phyloP scores from a whole-genome alignment of 2,888 invertebrate genomes.

The Steinernema carpocapsae region DNA sequence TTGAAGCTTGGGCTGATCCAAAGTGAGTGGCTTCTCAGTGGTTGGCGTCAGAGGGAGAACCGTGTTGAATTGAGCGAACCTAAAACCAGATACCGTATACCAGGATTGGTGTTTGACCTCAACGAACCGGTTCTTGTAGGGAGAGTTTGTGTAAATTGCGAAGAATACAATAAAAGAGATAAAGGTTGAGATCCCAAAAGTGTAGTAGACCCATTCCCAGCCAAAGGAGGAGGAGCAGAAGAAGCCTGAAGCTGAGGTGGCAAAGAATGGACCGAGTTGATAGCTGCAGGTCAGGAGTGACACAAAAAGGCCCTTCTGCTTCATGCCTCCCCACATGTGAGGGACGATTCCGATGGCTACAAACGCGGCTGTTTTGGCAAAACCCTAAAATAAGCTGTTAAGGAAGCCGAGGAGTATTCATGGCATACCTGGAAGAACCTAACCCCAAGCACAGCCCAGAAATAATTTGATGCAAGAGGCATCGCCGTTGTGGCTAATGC shows the following conservation, averaged over 20 bases:
- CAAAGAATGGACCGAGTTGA: slow-evolving; percentile 18
- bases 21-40: slow-evolving; percentile 21
- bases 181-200: slow-evolving; percentile 9
- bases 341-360: slow-evolving; percentile 31
- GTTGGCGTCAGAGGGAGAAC: slow-evolving; percentile 9
- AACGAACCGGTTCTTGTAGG: slow-evolving; percentile 18
- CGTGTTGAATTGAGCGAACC: slow-evolving; percentile 22
- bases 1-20: slow-evolving; percentile 7
- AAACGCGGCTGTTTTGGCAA: slow-evolving; percentile 24
- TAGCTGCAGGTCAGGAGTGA: slow-evolving; percentile 21
- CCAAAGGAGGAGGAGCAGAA: slow-evolving; percentile 18
- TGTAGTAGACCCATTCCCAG: slow-evolving; percentile 31
- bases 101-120: neutral
- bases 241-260: slow-evolving; percentile 20
- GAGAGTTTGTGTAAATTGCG: slow-evolving; percentile 11
- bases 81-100: neutral
- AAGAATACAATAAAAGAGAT: slow-evolving; percentile 9
- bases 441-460: slow-evolving; percentile 14
- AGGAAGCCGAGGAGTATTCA: neutral
- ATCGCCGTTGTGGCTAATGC: slow-evolving; percentile 2
- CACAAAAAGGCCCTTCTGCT: slow-evolving; percentile 27
- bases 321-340: slow-evolving; percentile 27
- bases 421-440: slow-evolving; percentile 19
- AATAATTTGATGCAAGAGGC: slow-evolving; percentile 6
- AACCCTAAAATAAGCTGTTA: neutral